Evolutionary conservation across 2,888 invertebrate species (phyloP), one percentile per base, ranked within the genome.

Genomic region (Eupithecia dodoneata): DNA sequence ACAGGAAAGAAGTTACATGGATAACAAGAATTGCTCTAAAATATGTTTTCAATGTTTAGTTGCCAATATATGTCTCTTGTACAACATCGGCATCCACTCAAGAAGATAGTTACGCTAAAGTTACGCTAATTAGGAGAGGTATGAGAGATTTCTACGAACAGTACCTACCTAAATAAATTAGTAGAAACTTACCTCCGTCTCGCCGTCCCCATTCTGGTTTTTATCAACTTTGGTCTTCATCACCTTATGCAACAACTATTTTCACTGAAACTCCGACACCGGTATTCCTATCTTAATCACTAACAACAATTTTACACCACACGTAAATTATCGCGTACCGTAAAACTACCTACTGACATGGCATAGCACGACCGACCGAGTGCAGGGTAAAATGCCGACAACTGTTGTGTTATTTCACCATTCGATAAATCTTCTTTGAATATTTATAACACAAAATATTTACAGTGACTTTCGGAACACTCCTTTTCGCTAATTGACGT

Each of bases 201-300:
- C 96, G 86, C 90, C 93, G 83, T 96, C 96, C 82, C 95, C 95
- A 88, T 91, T 92, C 86, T 95, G 96, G 85, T 94, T 95, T 89
- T 96, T 96, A 85, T 96, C 96, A 83, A 92, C 91, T 94, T 96
- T 96, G 86, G 93, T 96, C 95, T 96, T 96, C 93, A 95, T 94
- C 88, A 93, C 95, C 94, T 95, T 93, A 92, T 95, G 94, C 81
- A 92, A 92, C 87, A 92, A 92, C 87, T 87, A 86, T 86, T 86
- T 85, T 82, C 92, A 92, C 92, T 90, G 82, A 87, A 90, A 92
- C 90, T 87, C 83, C 71, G 42, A 88, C 92, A 93, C 91, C 82
- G 82, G 87, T 87, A 87, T 88, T 87, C 87, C 77, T 79, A 84
- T 84, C 81, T 79, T 79, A 85, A 87, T 87, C 91, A 91, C 91